Evolutionary conservation across 2,113 vertebrate species (phyloP), one percentile per base, ranked within the genome.

Genomic region (Chlamydotis undulata): DNA sequence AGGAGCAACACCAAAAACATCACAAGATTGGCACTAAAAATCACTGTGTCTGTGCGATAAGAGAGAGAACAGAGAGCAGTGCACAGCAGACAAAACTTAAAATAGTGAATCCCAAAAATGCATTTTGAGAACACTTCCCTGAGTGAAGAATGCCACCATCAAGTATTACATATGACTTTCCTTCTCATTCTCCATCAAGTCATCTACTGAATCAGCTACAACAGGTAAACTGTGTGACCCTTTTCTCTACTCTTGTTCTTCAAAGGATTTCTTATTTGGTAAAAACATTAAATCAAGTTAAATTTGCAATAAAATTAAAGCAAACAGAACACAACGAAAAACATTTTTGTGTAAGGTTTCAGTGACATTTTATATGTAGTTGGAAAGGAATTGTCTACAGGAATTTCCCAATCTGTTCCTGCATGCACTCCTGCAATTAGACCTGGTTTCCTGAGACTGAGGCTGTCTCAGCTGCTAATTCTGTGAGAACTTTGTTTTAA

Each of bases 401-500:
- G 50, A 75, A 89, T 78, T 78, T 94, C 50, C 26, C 52, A 65
- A 16, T 67, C 90, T 80, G 59, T 45, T 94, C 53, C 76, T 71
- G 24, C 65, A 77, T 8, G 50, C 10, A 52, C 57, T 94, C 49
- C 50, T 73, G 64, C 41, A 90, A 19, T 56, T 68, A 91, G 28
- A 84, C 0, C 4, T 57, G 31, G 23, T 43, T 53, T 75, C 41
- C 77, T 33, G 43, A 73, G 41, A 83, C 14, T 12, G 39, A 70
- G 43, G 43, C n/a, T 39, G 56, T 39, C 47, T 85, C 29, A 87
- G 69, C 25, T 61, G n/a, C 76, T 61, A 63, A 57, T 60, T 74
- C 73, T 74, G 75, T 76, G 56, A 89, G 74, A 93, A 86, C 28
- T 91, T 76, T 61, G n/a, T 41, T 85, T 90, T 69, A 93, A 73